Percentiles rank a stretch among this genome's conserved stretches.
Conservation (phyloP, 2,888 invertebrate genomes). For the Drosophila eohydei region DNA sequence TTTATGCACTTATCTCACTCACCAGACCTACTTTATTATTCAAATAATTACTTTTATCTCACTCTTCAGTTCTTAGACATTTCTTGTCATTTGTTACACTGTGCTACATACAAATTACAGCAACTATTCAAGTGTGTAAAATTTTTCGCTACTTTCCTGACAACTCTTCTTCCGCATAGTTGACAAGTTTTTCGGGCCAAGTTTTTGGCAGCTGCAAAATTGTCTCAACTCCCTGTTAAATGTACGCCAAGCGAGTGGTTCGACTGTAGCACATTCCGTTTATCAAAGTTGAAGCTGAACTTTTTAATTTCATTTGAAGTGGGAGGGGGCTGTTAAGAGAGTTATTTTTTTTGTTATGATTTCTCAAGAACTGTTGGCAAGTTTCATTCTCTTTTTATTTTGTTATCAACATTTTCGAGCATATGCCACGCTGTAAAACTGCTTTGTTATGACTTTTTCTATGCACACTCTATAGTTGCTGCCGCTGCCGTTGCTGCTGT, state of each 20-base stretch:
- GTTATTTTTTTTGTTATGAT: conserved; percentile 33
- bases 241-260: conserved; percentile 14
- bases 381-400: conserved; percentile 9
- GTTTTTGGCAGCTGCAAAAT: conserved; percentile 33
- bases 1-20: conserved; percentile 1
- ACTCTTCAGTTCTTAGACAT: conserved; percentile 5
- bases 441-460: conserved; percentile 28
- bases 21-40: conserved; percentile 1
- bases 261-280: conserved; percentile 18
- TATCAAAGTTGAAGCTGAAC: conserved; percentile 51
- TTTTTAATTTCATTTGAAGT: conserved; percentile 68
- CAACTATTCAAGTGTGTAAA: conserved; percentile 29
- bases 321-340: conserved; percentile 7
- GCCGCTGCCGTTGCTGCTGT: conserved; percentile 8
- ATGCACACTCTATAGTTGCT: neutral
- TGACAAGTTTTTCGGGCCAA: conserved; percentile 34
- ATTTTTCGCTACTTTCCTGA: conserved; percentile 5
- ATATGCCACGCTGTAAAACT: conserved; percentile 11
- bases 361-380: conserved; percentile 15
- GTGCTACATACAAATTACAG: conserved; percentile 35
- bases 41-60: conserved; percentile 10
- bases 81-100: conserved; percentile 35
- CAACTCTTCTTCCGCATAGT: conserved; percentile 17
- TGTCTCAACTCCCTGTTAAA: conserved; percentile 48
- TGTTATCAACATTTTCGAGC: conserved; percentile 15